phyloP scores from a whole-genome alignment of 1,140 invertebrate species.

The Scylla paramamosain region DNA sequence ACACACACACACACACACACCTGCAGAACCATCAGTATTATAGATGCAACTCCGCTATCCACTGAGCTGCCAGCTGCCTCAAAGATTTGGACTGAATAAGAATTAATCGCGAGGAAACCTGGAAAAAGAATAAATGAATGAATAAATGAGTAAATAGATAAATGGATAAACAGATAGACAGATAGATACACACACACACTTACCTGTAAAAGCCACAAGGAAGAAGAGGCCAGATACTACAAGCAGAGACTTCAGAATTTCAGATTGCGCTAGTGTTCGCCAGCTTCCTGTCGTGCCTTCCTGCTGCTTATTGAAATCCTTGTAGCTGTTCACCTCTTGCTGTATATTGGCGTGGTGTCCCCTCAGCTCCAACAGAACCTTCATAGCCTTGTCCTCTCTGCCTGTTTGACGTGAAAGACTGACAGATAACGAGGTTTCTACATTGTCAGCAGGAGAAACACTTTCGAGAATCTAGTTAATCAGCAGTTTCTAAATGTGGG shows the following conservation, averaged over 20 bases:
- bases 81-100: no score
- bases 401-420: no score
- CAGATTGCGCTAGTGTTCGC: background rate
- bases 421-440: background rate
- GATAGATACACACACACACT: background rate
- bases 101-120: no score
- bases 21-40: no score
- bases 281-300: background rate
- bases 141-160: no score
- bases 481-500: background rate
- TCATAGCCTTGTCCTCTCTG: background rate
- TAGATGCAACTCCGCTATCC: no score
- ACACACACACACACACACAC: no score
- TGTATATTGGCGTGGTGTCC: background rate
- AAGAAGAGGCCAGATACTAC: constrained; percentile 27
- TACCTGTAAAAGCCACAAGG: constrained; percentile 49
- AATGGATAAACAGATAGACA: background rate
- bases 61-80: no score
- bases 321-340: constrained; percentile 14
- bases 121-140: no score
- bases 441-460: no score
- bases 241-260: background rate
- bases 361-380: background rate
- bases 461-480: background rate
- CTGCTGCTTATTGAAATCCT: background rate